phyloP scores from a whole-genome alignment of 1,140 invertebrate genomes.

The Ips nitidus region DNA sequence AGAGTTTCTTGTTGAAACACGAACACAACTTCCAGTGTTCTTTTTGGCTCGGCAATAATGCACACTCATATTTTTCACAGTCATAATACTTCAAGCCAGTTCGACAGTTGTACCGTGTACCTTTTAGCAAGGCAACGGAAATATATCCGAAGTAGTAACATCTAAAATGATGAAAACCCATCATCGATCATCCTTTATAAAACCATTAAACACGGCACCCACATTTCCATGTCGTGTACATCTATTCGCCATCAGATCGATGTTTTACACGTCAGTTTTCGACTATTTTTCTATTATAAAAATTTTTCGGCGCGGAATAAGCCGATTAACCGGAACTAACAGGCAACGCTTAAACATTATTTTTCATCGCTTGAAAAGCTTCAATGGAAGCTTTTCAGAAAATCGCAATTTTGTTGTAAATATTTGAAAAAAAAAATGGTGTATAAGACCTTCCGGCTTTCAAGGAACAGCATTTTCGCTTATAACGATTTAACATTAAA shows the following conservation, averaged over 20 bases:
- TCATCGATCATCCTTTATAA: conserved; percentile 32
- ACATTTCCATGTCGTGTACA: conserved; percentile 29
- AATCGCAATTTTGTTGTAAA: too few species aligned
- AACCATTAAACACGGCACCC: conserved; percentile 29
- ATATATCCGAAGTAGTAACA: conserved; percentile 19
- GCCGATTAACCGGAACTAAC: too few species aligned
- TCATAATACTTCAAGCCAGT: conserved; percentile 15
- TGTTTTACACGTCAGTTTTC: background rate
- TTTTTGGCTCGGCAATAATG: background rate
- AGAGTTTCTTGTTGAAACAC: too few species aligned
- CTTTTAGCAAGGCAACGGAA: conserved; percentile 16
- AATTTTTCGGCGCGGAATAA: too few species aligned
- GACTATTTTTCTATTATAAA: background rate
- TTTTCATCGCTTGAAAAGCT: too few species aligned
- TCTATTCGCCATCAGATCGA: conserved; percentile 19
- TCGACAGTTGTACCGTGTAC: conserved; percentile 25
- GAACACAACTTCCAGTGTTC: too few species aligned
- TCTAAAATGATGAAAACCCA: conserved; percentile 31
- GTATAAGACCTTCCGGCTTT: too few species aligned
- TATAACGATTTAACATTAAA: too few species aligned
- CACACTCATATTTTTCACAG: conserved; percentile 15
- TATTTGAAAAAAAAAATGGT: too few species aligned
- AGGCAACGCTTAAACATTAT: too few species aligned
- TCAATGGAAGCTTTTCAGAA: too few species aligned
- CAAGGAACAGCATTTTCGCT: too few species aligned